Conservation (phyloP, 2,113 vertebrate genomes). For the Ondatra zibethicus region DNA sequence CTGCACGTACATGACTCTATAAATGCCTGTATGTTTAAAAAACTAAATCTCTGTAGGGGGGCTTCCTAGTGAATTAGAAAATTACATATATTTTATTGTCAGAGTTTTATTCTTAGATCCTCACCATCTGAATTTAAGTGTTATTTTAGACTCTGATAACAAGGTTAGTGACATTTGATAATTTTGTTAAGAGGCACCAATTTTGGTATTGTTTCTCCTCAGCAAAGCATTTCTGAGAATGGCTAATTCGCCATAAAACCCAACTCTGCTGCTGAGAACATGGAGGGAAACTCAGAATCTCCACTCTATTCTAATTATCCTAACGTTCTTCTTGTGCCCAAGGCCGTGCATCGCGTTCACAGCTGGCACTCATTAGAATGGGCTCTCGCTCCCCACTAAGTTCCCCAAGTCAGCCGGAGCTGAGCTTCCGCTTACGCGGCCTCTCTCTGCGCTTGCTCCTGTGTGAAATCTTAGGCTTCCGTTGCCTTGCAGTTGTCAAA, state of each 20-base stretch:
- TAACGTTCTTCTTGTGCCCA: not conserved
- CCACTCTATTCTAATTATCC: constrained; percentile 32
- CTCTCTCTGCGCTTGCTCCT: not conserved
- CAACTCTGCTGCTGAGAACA: not conserved
- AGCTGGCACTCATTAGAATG: not conserved
- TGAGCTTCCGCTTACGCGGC: not conserved
- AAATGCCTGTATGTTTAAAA: constrained; percentile 53
- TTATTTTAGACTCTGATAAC: constrained; percentile 62
- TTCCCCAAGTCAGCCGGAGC: not conserved
- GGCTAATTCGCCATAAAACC: constrained; percentile 8
- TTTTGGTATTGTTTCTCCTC: constrained; percentile 45
- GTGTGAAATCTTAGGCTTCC: not conserved
- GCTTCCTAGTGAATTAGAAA: constrained; percentile 73
- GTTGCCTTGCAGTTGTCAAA: not conserved
- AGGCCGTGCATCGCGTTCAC: no score
- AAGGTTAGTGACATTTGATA: constrained; percentile 50
- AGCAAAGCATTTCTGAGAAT: constrained; percentile 33
- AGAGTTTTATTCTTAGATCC: constrained; percentile 67
- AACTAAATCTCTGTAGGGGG: constrained; percentile 49
- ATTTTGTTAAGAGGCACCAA: constrained; percentile 50
- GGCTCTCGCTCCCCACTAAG: constrained; percentile 8
- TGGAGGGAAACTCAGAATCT: not conserved
- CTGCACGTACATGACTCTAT: constrained; percentile 64
- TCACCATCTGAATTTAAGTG: constrained; percentile 50
- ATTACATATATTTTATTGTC: constrained; percentile 71